Evolutionary conservation across 1,140 invertebrate species (phyloP), one percentile per base, ranked within the genome.

Genomic region (Zaprionus africanus): DNA sequence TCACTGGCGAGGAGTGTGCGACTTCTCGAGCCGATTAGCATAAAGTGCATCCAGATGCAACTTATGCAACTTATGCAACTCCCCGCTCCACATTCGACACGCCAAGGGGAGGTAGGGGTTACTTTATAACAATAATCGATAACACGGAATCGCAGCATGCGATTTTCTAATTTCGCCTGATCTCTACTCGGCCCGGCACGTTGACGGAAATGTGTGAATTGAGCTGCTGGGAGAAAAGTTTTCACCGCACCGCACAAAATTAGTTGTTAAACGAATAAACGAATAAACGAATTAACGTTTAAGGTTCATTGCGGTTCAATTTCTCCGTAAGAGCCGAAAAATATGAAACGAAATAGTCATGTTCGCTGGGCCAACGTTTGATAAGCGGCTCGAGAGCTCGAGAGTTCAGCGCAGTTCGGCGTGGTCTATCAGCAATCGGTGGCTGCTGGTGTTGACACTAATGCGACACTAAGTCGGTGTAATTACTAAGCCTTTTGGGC

Each of bases 121-220:
- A 5, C 9, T 22, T 19, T 22, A 1, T 12, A 22, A 22, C 4
- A 13, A 38, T 54, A 28, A 54, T 76, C 67, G 56, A 43, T 61
- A 63, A 54, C 17, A 46, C 36, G 38, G 13, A 19, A 51, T 58
- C 63, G 24, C 62, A 41, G 49, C 67, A 66, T 72, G 76, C 79
- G 56, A 72, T 81, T 87, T 82, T 87, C 67, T 34, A 78, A 76
- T 74, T 71, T 78, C 54, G 26, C 61, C 43, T 38, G 51, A 85
- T 26, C 56, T 26, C 28, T 31, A 53, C 17, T 43, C 34, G 72
- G 51, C 73, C 53, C 63, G 66, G 73, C 84, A 88, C 84, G 81
- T 84, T 88, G 64, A 68, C 68, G 81, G 80, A 88, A 88, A 87
- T 88, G 84, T 88, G 84, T 87, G 74, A 87, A 83, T 87, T 83